Percentiles rank a stretch among this genome's conserved stretches.
phyloP scores from a whole-genome alignment of 2,888 invertebrate species.

The Hecatera dysodea region DNA sequence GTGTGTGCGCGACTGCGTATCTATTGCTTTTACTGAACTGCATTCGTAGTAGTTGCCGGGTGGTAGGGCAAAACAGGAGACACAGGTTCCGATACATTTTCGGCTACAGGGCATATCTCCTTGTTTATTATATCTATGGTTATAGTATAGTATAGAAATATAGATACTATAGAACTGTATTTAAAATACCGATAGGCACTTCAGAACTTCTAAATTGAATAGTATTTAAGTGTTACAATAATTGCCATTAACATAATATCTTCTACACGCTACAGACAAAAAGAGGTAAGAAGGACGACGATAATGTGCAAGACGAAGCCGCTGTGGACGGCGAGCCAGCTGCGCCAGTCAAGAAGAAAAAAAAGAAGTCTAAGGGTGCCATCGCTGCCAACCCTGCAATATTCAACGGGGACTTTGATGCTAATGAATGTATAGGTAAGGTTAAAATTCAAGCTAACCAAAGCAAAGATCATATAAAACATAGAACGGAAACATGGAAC shows the following conservation, averaged over 20 bases:
- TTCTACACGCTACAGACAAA: conserved; percentile 75
- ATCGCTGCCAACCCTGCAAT: conserved; percentile 83
- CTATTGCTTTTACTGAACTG: too few species aligned
- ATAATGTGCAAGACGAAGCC: conserved; percentile 78
- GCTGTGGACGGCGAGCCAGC: conserved; percentile 75
- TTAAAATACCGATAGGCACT: background rate
- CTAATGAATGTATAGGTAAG: conserved; percentile 84
- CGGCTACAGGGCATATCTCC: too few species aligned
- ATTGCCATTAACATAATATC: background rate
- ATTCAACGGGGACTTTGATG: conserved; percentile 86
- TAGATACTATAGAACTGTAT: too few species aligned
- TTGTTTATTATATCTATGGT: too few species aligned
- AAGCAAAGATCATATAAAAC: background rate
- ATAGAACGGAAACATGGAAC: too few species aligned
- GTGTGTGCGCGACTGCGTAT: too few species aligned
- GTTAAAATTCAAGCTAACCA: background rate
- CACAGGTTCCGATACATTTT: too few species aligned
- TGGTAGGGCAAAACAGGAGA: too few species aligned
- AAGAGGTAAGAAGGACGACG: conserved; percentile 88
- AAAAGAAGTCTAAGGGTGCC: conserved; percentile 84
- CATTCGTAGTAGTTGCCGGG: too few species aligned
- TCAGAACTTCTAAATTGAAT: background rate
- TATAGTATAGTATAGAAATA: too few species aligned
- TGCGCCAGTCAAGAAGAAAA: conserved; percentile 81
- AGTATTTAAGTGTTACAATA: background rate